These are phyloP conservation scores for Crotalus horridus DNA, from an alignment of 2,113 vertebrate species.

Conservation along the genomic window DNA sequence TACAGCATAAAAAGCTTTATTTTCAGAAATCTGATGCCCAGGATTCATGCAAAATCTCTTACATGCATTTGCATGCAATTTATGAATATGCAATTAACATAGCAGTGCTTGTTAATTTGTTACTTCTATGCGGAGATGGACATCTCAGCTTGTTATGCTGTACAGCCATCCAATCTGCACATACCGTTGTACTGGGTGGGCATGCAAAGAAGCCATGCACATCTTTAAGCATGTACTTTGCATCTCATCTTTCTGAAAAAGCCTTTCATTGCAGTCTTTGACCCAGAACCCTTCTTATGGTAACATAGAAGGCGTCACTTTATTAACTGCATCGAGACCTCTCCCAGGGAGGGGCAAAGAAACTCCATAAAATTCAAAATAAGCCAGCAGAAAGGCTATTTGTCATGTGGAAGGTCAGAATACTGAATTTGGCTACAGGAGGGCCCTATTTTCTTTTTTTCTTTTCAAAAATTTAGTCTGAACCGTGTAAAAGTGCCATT, in stretches of 20 bases:
- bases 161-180: neutral
- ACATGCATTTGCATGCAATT: neutral
- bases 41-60: constrained; percentile 15
- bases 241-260: constrained; percentile 43
- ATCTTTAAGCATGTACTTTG: constrained; percentile 26
- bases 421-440: constrained; percentile 14
- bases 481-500: neutral
- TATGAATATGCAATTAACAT: neutral
- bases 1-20: constrained; percentile 21
- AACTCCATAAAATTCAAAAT: constrained; percentile 5
- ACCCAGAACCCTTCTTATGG: constrained; percentile 11
- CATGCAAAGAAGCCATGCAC: constrained; percentile 23
- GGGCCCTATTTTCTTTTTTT: neutral
- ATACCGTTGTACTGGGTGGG: neutral
- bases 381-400: neutral
- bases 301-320: neutral
- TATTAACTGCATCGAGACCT: constrained; percentile 9
- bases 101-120: constrained; percentile 1
- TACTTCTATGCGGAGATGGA: constrained; percentile 3
- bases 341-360: constrained; percentile 20
- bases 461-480: neutral
- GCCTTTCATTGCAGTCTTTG: neutral
- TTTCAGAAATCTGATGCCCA: constrained; percentile 40
- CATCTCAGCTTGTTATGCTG: constrained; percentile 16
- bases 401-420: constrained; percentile 14